These are phyloP conservation scores for Agrilus cyanescens DNA, from an alignment of 2,888 invertebrate species.

Conservation along the genomic window DNA sequence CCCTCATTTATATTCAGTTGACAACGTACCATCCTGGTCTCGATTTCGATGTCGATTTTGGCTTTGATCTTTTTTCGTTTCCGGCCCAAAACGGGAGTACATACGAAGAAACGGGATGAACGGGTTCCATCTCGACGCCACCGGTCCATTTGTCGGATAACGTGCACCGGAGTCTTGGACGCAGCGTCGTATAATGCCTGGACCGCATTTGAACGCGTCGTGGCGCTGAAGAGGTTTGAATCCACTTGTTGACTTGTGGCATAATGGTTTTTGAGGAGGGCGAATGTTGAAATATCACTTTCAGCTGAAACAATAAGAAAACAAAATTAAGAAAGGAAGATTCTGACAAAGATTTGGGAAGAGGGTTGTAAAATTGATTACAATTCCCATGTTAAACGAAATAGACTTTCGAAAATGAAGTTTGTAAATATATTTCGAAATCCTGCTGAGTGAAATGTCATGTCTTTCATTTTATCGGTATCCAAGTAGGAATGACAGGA, in stretches of 20 bases:
- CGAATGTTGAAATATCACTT: constrained; percentile 82
- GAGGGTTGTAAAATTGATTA: too few species aligned
- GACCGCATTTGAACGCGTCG: constrained; percentile 63
- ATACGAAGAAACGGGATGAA: constrained; percentile 61
- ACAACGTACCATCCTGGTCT: constrained; percentile 69
- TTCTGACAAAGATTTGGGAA: too few species aligned
- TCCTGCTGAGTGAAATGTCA: too few species aligned
- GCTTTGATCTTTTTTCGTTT: constrained; percentile 55
- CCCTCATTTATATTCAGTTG: not conserved
- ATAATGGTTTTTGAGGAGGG: constrained; percentile 66
- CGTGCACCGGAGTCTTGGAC: constrained; percentile 49
- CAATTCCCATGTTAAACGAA: too few species aligned
- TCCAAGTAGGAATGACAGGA: too few species aligned
- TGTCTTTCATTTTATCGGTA: too few species aligned
- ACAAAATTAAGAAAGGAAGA: not conserved
- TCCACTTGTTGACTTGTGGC: constrained; percentile 55
- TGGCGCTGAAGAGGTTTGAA: constrained; percentile 62
- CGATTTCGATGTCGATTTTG: constrained; percentile 70
- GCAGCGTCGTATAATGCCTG: constrained; percentile 70
- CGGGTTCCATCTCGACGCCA: constrained; percentile 50
- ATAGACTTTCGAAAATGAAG: too few species aligned
- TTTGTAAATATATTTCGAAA: too few species aligned
- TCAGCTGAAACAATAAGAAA: constrained; percentile 60
- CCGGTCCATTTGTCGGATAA: constrained; percentile 55
- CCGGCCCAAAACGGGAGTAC: constrained; percentile 69